Base-by-base conservation (phyloP, 2,797 vertebrate genomes). In the Mus caroli region DNA sequence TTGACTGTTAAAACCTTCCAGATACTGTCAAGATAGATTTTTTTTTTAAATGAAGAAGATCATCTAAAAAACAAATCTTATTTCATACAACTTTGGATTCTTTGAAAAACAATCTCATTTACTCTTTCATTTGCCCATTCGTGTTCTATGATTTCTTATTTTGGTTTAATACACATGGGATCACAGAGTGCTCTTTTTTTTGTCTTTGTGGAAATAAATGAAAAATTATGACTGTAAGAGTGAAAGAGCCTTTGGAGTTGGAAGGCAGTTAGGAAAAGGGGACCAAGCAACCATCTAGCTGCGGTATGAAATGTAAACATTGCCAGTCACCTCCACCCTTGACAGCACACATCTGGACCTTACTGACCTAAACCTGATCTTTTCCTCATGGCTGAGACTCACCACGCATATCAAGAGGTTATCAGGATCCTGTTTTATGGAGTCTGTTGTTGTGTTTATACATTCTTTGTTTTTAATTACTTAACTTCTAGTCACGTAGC, bases 371-470 rank as follows among this genome's bases (percentile, higher is more conserved):
- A 84, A 69, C 34, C 10, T 50, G 56, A 46, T 19, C 62, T 20
- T 37, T 31, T 11, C 28, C 22, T 77, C 50, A 22, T 4, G 3
- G 14, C 4, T 34, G 43, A 64, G 37, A 2, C 37, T 90, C 58
- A 85, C 7, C 37, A 77, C 37, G 31, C 14, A 22, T 14, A 77
- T 15, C n/a, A 54, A 94, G 71, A 77, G 78, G 71, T 84, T 90
- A 90, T 84, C 69, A 22, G 50, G 62, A 50, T 67, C 58, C 40
- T 43, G 28, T 64, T 84, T 64, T 22, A 14, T n/a, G 50, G 56
- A 56, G 46, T 76, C 83, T 77, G 82, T 84, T 40, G 24, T n/a
- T 76, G 4, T 76, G 79, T 90, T 90, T 94, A 84, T 46, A 60
- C 79, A 85, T 84, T 76, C 76, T 73, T 88, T 73, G 46, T 88